Conservation (phyloP, 1,140 invertebrate species). For the Latrodectus geometricus region DNA sequence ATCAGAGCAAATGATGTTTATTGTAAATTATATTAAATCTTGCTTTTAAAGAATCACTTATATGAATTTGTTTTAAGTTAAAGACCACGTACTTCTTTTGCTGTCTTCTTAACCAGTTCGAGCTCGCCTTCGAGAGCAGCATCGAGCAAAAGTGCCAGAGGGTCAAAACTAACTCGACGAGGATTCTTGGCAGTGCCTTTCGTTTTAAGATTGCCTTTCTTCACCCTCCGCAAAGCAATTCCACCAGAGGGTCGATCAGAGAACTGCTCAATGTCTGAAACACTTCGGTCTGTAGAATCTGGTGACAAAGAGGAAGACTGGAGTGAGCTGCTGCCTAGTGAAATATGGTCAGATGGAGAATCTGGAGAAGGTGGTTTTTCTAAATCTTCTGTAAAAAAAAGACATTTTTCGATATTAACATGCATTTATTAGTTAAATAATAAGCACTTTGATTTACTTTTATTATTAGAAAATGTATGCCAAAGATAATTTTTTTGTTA, state of each 20-base stretch:
- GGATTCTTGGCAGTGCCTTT: slow-evolving; percentile 65
- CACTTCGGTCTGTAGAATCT: slow-evolving; percentile 42
- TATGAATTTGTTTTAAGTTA: too few relatives aligned
- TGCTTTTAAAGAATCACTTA: too few relatives aligned
- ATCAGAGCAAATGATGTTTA: too few relatives aligned
- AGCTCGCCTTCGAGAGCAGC: slow-evolving; percentile 98
- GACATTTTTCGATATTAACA: not conserved
- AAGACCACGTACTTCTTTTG: slow-evolving; percentile 80
- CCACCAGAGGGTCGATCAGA: slow-evolving; percentile 10
- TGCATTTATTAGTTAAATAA: too few relatives aligned
- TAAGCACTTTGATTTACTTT: too few relatives aligned
- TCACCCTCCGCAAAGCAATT: slow-evolving; percentile 68
- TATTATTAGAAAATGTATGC: too few relatives aligned
- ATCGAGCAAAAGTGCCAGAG: slow-evolving; percentile 90
- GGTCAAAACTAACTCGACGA: slow-evolving; percentile 95
- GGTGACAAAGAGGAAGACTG: slow-evolving; percentile 40
- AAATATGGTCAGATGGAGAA: slow-evolving; percentile 12
- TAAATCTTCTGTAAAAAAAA: slow-evolving; percentile 38
- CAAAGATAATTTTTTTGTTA: too few relatives aligned
- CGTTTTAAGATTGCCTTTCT: slow-evolving; percentile 80
- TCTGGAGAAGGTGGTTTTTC: slow-evolving; percentile 45
- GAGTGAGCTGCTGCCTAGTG: not conserved
- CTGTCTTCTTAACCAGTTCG: slow-evolving; percentile 95
- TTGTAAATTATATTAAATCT: too few relatives aligned
- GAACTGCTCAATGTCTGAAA: slow-evolving; percentile 39